Evolutionary conservation across 2,797 vertebrate species (phyloP), one percentile per base, ranked within the genome.

Genomic region (Alauda arvensis): DNA sequence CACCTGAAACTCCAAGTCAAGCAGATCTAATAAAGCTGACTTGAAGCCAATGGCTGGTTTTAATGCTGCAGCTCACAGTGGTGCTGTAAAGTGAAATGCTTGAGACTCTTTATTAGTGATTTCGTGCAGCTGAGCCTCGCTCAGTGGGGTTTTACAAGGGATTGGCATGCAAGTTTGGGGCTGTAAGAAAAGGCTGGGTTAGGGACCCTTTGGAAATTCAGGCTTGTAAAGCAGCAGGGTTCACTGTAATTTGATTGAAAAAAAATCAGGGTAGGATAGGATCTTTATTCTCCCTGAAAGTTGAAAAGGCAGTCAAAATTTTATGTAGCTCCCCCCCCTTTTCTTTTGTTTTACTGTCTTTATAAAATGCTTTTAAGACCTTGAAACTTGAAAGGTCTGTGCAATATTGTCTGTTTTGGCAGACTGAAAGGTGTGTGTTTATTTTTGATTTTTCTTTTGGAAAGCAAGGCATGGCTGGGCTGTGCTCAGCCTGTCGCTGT

Each of bases 111-210:
- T 96, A 97, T 97, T 96, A 96, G 95, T 85, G 89, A 72, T 83
- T 94, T 89, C 76, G 95, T 95, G 95, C 97, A 97, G 97, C 97
- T 97, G 97, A 96, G 97, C 85, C 97, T 96, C 95, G n/a, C 95
- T 97, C 95, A 92, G 95, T 95, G 92, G 93, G 94, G 94, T 96
- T 94, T 95, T 95, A 95, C 95, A 93, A 92, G 95, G 93, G 84
- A 62, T 87, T 90, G 83, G 85, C 79, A 25, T 96, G 96, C 91
- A 92, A 96, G 48, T 87, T 69, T 88, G 84, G 82, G 93, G 91
- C 89, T 80, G 94, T 95, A 95, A 96, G 95, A 83, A 93, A 80
- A 90, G 93, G 77, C 93, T 88, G 85, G 9, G 63, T 85, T 81
- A 77, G 91, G 84, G 71, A 84, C 84, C 83, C 92, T 90, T 92